phyloP scores from a whole-genome alignment of 1,140 invertebrate species.

The Lepidurus packardi region DNA sequence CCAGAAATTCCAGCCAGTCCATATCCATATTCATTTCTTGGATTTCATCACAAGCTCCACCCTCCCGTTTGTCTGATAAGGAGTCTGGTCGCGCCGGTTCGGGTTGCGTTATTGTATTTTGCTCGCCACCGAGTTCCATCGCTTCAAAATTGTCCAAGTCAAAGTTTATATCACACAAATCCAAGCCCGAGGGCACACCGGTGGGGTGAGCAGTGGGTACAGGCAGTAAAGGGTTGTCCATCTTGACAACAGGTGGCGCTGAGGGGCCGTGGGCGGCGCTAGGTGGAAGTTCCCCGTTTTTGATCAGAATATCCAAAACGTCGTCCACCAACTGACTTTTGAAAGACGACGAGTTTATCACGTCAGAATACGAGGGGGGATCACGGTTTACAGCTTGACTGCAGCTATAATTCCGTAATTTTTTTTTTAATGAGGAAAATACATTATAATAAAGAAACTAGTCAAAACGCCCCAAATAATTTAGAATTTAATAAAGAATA shows the following conservation, averaged over 20 bases:
- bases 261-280: slow-evolving; percentile 73
- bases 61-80: slow-evolving; percentile 35
- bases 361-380: slow-evolving; percentile 4
- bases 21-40: slow-evolving; percentile 64
- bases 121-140: slow-evolving; percentile 33
- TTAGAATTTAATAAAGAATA: not conserved
- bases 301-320: slow-evolving; percentile 89
- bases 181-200: slow-evolving; percentile 44
- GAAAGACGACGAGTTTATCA: slow-evolving; percentile 43
- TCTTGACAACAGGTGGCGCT: slow-evolving; percentile 56
- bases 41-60: slow-evolving; percentile 41
- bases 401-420: not conserved
- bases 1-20: slow-evolving; percentile 65
- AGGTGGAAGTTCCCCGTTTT: slow-evolving; percentile 83
- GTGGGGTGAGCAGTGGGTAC: slow-evolving; percentile 41
- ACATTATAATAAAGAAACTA: no score
- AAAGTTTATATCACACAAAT: slow-evolving; percentile 26
- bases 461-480: no score
- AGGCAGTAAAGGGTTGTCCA: slow-evolving; percentile 11
- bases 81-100: slow-evolving; percentile 12
- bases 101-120: slow-evolving; percentile 26
- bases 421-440: not conserved
- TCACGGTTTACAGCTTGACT: not conserved
- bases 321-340: slow-evolving; percentile 88
- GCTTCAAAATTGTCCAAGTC: slow-evolving; percentile 29